phyloP scores from a whole-genome alignment of 2,797 vertebrate genomes.

The Notamacropus eugenii region DNA sequence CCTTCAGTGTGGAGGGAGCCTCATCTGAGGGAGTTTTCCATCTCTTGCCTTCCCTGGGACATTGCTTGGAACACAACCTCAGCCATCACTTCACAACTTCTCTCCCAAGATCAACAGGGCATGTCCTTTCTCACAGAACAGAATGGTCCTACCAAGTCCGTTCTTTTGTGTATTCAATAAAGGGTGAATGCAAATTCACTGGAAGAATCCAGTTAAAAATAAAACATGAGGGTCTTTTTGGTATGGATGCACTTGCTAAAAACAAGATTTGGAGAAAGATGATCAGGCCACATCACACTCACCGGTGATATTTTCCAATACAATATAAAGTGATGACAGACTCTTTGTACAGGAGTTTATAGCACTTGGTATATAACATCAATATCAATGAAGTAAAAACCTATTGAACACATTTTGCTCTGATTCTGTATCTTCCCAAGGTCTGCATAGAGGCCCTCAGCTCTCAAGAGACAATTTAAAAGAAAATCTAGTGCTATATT shows the following conservation, averaged over 20 bases:
- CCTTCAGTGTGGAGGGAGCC: slow-evolving; percentile 56
- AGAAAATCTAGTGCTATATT: slow-evolving; percentile 34
- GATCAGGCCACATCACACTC: neutral
- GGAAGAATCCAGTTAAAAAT: neutral
- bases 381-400: slow-evolving; percentile 51
- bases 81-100: neutral
- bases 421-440: slow-evolving; percentile 15
- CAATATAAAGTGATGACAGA: neutral
- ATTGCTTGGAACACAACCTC: neutral
- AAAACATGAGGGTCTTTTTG: neutral
- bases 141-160: neutral
- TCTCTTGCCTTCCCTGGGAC: neutral
- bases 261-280: neutral
- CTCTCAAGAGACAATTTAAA: slow-evolving; percentile 4
- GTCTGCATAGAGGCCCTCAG: slow-evolving; percentile 14
- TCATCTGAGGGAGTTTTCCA: slow-evolving; percentile 28
- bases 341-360: neutral
- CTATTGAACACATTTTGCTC: slow-evolving; percentile 9
- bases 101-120: slow-evolving; percentile 20
- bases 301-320: neutral
- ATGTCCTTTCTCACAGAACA: neutral
- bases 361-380: neutral
- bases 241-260: slow-evolving; percentile 7
- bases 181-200: slow-evolving; percentile 23
- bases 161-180: neutral